These are phyloP conservation scores for Orientallactaga sibirica DNA, from an alignment of 2,797 vertebrate species.

Conservation along the genomic window DNA sequence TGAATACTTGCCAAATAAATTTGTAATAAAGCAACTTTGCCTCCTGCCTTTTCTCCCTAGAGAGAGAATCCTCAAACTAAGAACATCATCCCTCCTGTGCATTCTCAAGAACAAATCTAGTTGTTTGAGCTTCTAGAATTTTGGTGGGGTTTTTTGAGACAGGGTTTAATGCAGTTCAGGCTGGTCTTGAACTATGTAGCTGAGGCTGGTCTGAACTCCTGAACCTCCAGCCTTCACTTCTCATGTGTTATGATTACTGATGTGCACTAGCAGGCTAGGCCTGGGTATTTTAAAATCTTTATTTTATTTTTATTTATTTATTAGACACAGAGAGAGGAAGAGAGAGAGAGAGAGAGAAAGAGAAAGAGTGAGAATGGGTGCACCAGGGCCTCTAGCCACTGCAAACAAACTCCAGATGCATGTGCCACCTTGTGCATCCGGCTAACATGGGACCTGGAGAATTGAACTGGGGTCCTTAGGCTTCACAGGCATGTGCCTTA, in stretches of 20 bases:
- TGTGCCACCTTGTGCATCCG: too few species aligned
- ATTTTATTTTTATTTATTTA: too few species aligned
- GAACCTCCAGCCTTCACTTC: background rate
- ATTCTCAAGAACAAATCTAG: conserved; percentile 22
- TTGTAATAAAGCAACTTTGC: conserved; percentile 37
- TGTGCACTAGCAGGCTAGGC: background rate
- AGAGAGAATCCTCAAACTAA: conserved; percentile 21
- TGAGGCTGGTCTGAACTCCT: background rate
- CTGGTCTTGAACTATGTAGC: background rate
- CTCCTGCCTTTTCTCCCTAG: conserved; percentile 47
- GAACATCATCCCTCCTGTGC: background rate
- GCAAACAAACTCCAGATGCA: too few species aligned
- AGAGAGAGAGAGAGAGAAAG: too few species aligned
- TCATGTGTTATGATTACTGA: background rate
- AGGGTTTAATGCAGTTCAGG: background rate
- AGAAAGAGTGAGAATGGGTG: too few species aligned
- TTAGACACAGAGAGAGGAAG: too few species aligned
- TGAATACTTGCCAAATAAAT: conserved; percentile 63
- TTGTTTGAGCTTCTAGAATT: background rate
- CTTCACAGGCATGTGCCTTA: too few species aligned
- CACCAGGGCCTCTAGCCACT: too few species aligned
- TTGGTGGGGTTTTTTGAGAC: background rate
- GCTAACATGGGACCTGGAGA: too few species aligned
- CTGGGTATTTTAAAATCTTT: too few species aligned
- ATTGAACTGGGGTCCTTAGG: too few species aligned